Evolutionary conservation across 2,888 invertebrate genomes (phyloP).

Genomic region (Agrochola litura): DNA sequence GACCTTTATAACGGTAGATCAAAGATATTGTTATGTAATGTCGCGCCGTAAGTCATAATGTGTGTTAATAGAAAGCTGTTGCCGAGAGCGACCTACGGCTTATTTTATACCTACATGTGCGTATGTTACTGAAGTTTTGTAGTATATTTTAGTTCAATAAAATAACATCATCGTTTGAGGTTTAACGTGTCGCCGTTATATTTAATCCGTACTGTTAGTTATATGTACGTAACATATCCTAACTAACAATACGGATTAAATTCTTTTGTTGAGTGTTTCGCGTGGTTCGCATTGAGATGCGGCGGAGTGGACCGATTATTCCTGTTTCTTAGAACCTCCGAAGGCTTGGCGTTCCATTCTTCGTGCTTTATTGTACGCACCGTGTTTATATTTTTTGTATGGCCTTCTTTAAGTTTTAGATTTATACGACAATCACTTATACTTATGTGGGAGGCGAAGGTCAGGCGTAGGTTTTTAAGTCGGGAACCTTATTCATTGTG

Average conservation of each 20-base stretch:
- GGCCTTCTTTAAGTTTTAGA: conserved; percentile 38
- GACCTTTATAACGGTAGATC: conserved; percentile 41
- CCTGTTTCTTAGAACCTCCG: conserved; percentile 51
- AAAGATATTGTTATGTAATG: conserved; percentile 39
- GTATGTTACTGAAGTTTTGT: neutral
- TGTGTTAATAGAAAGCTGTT: conserved; percentile 21
- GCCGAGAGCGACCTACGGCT: neutral
- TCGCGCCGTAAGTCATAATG: neutral
- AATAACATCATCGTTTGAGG: conserved; percentile 30
- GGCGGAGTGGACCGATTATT: conserved; percentile 64
- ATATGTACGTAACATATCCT: conserved; percentile 26
- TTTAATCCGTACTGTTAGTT: neutral
- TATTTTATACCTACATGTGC: neutral
- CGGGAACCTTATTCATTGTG: conserved; percentile 8
- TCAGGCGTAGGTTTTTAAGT: conserved; percentile 28
- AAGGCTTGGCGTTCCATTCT: conserved; percentile 54
- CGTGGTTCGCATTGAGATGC: conserved; percentile 63
- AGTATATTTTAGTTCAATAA: conserved; percentile 20
- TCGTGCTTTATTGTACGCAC: conserved; percentile 49
- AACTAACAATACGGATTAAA: conserved; percentile 49
- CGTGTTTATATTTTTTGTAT: conserved; percentile 42
- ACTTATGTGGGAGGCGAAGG: conserved; percentile 23
- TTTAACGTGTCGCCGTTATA: conserved; percentile 25
- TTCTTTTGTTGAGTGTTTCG: conserved; percentile 65
- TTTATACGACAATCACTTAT: conserved; percentile 25